A percentile compares a stretch with the other conserved stretches of the same genome.
phyloP scores from a whole-genome alignment of 2,888 invertebrate species.

The Tetranychus truncatus region DNA sequence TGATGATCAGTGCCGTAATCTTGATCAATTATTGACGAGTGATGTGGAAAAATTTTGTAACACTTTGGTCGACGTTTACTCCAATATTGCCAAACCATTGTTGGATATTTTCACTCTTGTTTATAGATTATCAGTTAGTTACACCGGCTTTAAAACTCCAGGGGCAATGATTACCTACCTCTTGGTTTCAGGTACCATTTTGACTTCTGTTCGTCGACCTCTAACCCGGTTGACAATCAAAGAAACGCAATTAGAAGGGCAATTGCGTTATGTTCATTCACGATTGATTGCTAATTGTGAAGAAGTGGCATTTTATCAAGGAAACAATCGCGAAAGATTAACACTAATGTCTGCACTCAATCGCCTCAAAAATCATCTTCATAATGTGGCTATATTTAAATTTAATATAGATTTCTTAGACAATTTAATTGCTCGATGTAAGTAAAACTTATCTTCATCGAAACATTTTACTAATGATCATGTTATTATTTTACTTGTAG shows the following conservation, averaged over 20 bases:
- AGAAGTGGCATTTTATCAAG: constrained; percentile 55
- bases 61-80: constrained; percentile 81
- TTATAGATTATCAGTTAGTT: constrained; percentile 65
- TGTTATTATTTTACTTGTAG: constrained; percentile 35
- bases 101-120: constrained; percentile 86
- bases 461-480: neutral
- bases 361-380: constrained; percentile 15
- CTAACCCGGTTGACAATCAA: constrained; percentile 72
- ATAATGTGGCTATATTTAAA: constrained; percentile 35
- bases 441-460: constrained; percentile 30
- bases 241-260: constrained; percentile 94
- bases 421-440: constrained; percentile 89
- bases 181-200: constrained; percentile 56
- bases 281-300: constrained; percentile 90
- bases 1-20: constrained; percentile 83
- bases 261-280: constrained; percentile 90
- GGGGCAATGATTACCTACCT: constrained; percentile 69
- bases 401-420: constrained; percentile 75
- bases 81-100: constrained; percentile 84
- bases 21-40: constrained; percentile 82
- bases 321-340: constrained; percentile 38
- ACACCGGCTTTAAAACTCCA: constrained; percentile 64
- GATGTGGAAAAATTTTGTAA: constrained; percentile 96
- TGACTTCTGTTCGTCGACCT: constrained; percentile 70
- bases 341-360: constrained; percentile 18